Base-by-base conservation (phyloP, 2,113 vertebrate species). In the Misgurnus anguillicaudatus region DNA sequence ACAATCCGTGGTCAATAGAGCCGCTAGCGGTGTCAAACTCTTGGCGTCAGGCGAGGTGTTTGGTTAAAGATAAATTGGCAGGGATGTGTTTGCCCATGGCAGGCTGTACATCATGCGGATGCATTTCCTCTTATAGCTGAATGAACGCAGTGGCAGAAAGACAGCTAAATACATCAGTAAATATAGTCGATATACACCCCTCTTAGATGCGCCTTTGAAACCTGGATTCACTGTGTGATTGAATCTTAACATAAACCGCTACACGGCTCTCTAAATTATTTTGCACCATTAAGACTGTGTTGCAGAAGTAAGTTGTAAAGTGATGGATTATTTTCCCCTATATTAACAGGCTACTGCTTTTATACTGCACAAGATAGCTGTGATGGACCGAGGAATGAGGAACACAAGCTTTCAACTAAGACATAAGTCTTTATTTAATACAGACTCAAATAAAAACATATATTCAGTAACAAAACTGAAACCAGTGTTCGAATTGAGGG, bases 61-160 rank as follows among this genome's bases (percentile, higher is more conserved):
- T 80, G 82, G 73, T 78, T 72, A 60, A 80, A 86, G 82, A 86
- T 78, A 51, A 84, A 84, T 80, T 77, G 74, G 78, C 69, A 77
- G 63, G 64, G 77, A 84, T 80, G 67, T 57, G 79, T 17, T 53
- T 24, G 68, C 19, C 6, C 68, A 38, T 86, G 82, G 64, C 82
- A 80, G 82, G 77, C 78, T 77, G 48, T 86, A 77, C 62, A 78
- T 84, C 80, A 82, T 80, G 58, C 13, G 62, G 80, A 80, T 80
- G 64, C 65, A 75, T 75, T 83, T 42, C 31, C 51, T 71, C 14
- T 66, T 51, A 39, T 70, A 82, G 66, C 41, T 19, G 53, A 67
- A 57, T 64, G 77, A 78, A 69, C 71, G 57, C 77, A 60, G 53
- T 63, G 3, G 57, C 62, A 39, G 65, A 5, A 53, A 55, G 74